Percentiles rank a stretch among this genome's conserved stretches.
These are phyloP conservation scores for Philotrypesis tridentata DNA, from an alignment of 1,140 invertebrate genomes.

Conservation along the genomic window DNA sequence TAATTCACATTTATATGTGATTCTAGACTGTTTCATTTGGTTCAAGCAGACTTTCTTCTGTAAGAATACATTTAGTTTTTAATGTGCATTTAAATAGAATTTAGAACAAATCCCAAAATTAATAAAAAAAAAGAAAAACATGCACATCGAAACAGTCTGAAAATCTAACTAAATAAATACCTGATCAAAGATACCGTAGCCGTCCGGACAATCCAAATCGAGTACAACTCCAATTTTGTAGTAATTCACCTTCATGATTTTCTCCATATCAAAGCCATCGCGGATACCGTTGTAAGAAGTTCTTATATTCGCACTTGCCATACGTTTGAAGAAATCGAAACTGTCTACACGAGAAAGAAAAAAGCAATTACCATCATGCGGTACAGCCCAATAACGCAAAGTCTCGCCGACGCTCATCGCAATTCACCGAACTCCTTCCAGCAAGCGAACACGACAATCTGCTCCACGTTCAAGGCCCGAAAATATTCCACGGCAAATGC, in stretches of 20 bases:
- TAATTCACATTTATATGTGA: too few relatives aligned
- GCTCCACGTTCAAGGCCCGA: conserved; percentile 34
- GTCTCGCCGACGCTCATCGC: too few relatives aligned
- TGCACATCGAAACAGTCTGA: too few relatives aligned
- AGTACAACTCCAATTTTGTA: conserved; percentile 60
- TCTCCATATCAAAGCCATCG: conserved; percentile 50
- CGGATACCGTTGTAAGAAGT: conserved; percentile 49
- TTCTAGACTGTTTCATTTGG: too few relatives aligned
- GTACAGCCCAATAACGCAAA: background rate
- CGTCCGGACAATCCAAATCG: conserved; percentile 58
- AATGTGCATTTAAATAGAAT: too few relatives aligned
- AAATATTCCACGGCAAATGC: conserved; percentile 49
- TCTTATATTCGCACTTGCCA: conserved; percentile 30
- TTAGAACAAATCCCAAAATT: too few relatives aligned
- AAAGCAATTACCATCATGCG: conserved; percentile 6
- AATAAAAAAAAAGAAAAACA: too few relatives aligned
- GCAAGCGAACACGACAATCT: conserved; percentile 53
- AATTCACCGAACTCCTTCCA: conserved; percentile 47
- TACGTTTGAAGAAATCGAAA: conserved; percentile 23
- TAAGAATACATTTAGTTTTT: too few relatives aligned
- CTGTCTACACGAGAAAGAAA: conserved; percentile 28
- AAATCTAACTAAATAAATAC: conserved; percentile 43
- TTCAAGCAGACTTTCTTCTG: too few relatives aligned
- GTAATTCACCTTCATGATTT: conserved; percentile 57
- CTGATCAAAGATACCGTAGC: conserved; percentile 51